These are phyloP conservation scores for Aspidapion aeneum DNA, from an alignment of 2,888 invertebrate genomes.

Conservation along the genomic window DNA sequence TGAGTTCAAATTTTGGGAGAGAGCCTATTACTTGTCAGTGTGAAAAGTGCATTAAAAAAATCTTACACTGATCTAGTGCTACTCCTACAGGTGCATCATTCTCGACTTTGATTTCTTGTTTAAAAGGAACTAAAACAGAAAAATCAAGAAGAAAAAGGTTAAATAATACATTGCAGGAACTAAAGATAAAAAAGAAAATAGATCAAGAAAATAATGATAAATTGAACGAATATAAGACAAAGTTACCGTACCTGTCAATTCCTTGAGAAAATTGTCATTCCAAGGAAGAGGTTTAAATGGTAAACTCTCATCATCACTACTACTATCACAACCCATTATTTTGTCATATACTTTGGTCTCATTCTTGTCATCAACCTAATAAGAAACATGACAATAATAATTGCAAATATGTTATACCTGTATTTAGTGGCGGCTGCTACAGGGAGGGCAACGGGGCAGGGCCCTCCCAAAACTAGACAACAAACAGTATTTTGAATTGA, in stretches of 20 bases:
- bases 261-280: constrained; percentile 26
- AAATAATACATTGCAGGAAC: too few species aligned
- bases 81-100: constrained; percentile 3
- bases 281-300: constrained; percentile 31
- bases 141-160: constrained; percentile 5
- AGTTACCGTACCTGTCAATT: constrained; percentile 31
- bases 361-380: constrained; percentile 35
- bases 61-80: constrained; percentile 16
- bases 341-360: constrained; percentile 36
- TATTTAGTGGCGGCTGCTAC: too few species aligned
- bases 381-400: constrained; percentile 7
- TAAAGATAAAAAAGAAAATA: too few species aligned
- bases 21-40: too few species aligned
- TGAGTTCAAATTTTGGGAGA: too few species aligned
- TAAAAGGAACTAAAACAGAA: constrained; percentile 21
- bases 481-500: too few species aligned
- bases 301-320: constrained; percentile 32
- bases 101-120: constrained; percentile 20
- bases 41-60: too few species aligned
- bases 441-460: too few species aligned
- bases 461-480: too few species aligned
- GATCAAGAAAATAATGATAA: too few species aligned
- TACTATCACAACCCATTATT: constrained; percentile 34
- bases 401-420: too few species aligned
- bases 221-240: too few species aligned